Conservation (phyloP, 2,797 vertebrate genomes). For the Neosilurus hyrtlii region DNA sequence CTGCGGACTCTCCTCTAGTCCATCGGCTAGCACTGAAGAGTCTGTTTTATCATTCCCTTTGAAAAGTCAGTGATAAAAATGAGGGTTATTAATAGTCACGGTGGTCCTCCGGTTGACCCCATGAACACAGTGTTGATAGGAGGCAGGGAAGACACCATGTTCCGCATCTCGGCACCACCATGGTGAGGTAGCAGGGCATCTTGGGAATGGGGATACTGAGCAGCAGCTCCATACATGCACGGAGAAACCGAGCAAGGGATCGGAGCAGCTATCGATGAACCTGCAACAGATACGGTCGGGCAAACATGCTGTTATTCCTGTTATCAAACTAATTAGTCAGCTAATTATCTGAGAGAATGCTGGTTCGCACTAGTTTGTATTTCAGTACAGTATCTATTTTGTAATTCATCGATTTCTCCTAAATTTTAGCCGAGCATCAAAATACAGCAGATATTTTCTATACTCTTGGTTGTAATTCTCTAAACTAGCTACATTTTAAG, state of each 20-base stretch:
- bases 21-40: not conserved
- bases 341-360: not conserved
- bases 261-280: slow-evolving; percentile 71
- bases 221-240: slow-evolving; percentile 87
- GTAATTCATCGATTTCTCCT: not conserved
- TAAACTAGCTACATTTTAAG: not conserved
- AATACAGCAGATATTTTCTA: not conserved
- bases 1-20: not conserved
- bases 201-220: slow-evolving; percentile 78
- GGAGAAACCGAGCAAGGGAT: slow-evolving; percentile 77
- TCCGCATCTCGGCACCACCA: slow-evolving; percentile 71
- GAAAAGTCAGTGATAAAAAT: not conserved
- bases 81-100: slow-evolving; percentile 63
- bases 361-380: not conserved
- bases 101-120: slow-evolving; percentile 83
- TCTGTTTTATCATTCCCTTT: not conserved
- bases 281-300: slow-evolving; percentile 56
- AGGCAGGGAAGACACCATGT: slow-evolving; percentile 87
- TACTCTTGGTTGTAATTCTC: not conserved
- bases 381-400: not conserved
- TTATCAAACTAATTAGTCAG: not conserved
- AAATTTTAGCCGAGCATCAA: not conserved
- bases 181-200: slow-evolving; percentile 78
- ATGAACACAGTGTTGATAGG: slow-evolving; percentile 98
- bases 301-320: not conserved